Percentiles rank a stretch among this genome's conserved stretches.
Conservation (phyloP, 2,888 invertebrate genomes). For the Tenthredo scrophulariae region DNA sequence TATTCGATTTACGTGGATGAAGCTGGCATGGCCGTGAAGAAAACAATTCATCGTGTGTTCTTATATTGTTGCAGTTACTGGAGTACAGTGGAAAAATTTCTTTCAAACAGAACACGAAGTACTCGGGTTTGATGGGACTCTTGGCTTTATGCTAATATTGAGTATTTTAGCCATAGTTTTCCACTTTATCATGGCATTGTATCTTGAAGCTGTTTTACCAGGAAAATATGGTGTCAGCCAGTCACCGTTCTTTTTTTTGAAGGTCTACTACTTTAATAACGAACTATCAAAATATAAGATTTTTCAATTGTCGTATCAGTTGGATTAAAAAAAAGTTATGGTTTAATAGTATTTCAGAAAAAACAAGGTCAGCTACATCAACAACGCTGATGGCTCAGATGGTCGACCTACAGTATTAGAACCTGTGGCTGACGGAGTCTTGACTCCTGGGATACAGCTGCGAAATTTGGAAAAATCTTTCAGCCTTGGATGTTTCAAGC, state of each 20-base stretch:
- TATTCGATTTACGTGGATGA: neutral
- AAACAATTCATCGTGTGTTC: neutral
- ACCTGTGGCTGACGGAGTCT: slow-evolving; percentile 65
- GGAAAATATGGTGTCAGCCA: slow-evolving; percentile 92
- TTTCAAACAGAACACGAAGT: slow-evolving; percentile 69
- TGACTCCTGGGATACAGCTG: slow-evolving; percentile 79
- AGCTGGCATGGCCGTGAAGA: neutral
- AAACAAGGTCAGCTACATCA: slow-evolving; percentile 70
- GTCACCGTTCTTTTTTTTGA: slow-evolving; percentile 87
- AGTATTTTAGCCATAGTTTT: slow-evolving; percentile 85
- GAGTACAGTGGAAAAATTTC: slow-evolving; percentile 78
- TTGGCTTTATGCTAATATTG: slow-evolving; percentile 87
- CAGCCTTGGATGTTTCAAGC: slow-evolving; percentile 65
- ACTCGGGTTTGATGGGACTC: slow-evolving; percentile 66
- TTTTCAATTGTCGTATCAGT: neutral
- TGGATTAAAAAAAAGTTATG: neutral
- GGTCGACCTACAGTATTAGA: slow-evolving; percentile 72
- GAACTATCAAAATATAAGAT: neutral
- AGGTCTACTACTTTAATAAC: slow-evolving; percentile 62
- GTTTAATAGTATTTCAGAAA: slow-evolving; percentile 61
- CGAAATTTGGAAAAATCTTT: slow-evolving; percentile 78
- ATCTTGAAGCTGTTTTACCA: slow-evolving; percentile 92
- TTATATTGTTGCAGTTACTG: slow-evolving; percentile 73
- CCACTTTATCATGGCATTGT: slow-evolving; percentile 89
- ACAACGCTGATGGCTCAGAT: slow-evolving; percentile 65